Percentiles rank a stretch among this genome's conserved stretches.
These are phyloP conservation scores for Vimba vimba DNA, from an alignment of 2,113 vertebrate genomes.

Conservation along the genomic window DNA sequence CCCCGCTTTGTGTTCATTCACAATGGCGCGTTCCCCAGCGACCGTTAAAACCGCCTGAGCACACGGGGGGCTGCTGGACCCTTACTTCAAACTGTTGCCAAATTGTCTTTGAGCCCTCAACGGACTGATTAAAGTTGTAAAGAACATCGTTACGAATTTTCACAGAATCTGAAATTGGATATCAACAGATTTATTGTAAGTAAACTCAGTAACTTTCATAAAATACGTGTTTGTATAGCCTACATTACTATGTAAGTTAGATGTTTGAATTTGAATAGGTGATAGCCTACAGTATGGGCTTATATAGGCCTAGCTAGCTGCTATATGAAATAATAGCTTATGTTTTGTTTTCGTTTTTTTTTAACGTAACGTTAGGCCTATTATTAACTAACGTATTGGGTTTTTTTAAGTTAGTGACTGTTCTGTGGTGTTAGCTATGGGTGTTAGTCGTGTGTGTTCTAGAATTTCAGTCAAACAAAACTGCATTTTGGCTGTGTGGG, in stretches of 20 bases:
- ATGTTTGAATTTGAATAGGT: not conserved
- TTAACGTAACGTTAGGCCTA: too few relatives aligned
- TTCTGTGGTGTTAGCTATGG: too few relatives aligned
- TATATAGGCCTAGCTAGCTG: too few relatives aligned
- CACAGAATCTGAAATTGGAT: not conserved
- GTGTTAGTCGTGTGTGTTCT: not conserved
- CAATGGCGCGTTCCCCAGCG: conserved; percentile 55
- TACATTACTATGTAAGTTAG: not conserved
- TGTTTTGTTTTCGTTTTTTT: too few relatives aligned
- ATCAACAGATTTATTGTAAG: not conserved
- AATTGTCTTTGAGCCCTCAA: not conserved
- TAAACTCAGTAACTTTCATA: not conserved
- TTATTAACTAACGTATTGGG: not conserved
- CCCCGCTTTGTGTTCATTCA: conserved; percentile 41
- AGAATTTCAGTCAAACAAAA: not conserved
- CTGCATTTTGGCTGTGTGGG: not conserved
- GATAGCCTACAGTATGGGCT: not conserved
- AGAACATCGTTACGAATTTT: not conserved
- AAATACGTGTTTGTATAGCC: not conserved
- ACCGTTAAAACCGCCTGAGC: conserved; percentile 45
- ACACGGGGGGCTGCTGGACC: conserved; percentile 2
- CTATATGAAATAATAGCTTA: too few relatives aligned
- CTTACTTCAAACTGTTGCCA: conserved; percentile 7
- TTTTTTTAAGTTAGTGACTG: not conserved
- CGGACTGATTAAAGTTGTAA: not conserved